Evolutionary conservation across 2,888 invertebrate species (phyloP), one percentile per base, ranked within the genome.

Genomic region (Lathronympha strigana): DNA sequence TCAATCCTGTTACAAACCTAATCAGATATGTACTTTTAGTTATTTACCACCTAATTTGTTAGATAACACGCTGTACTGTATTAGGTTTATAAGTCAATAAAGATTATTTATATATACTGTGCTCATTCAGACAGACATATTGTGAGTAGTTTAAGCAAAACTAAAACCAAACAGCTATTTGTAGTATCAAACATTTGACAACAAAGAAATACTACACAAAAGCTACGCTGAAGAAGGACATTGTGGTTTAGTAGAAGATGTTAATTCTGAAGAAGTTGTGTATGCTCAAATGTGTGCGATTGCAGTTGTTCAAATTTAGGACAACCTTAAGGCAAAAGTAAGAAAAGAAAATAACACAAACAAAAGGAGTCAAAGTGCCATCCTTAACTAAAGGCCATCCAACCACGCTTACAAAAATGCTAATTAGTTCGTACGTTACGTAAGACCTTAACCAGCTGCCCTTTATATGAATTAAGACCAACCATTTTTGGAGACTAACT

Each of bases 401-500:
- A 40, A 40, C 61, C 40, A 17, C 31, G 61, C 28, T 58, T 43
- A 58, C 43, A 33, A 58, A 60, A 64, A 64, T 53, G 64, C 51
- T 60, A 64, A 60, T 60, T 64, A 21, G 33, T 23, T 8, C 21
- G 57, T 5, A 17, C 25, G 11, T 64, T 64, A 33, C 64, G 51
- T 50, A 51, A 58, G 51, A 36, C 8, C 11, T 38, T 25, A 63
- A 50, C 51, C 51, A 58, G 19, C 51, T 60, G 64, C 64, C 64
- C 64, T 64, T 64, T 58, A 58, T 36, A 58, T 58, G 43, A 45
- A 25, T 58, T 64, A 64, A 60, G 58, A 60, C 64, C 15, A 36
- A 38, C 64, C 64, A 53, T 64, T 64, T 64, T 64, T 60, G 64
- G 64, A 53, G 23, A 60, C 64, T 45, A 60, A 64, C 40, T 33